A percentile compares a stretch with the other conserved stretches of the same genome.
These are phyloP conservation scores for Vulpes lagopus DNA, from an alignment of 2,113 vertebrate species.

Conservation along the genomic window DNA sequence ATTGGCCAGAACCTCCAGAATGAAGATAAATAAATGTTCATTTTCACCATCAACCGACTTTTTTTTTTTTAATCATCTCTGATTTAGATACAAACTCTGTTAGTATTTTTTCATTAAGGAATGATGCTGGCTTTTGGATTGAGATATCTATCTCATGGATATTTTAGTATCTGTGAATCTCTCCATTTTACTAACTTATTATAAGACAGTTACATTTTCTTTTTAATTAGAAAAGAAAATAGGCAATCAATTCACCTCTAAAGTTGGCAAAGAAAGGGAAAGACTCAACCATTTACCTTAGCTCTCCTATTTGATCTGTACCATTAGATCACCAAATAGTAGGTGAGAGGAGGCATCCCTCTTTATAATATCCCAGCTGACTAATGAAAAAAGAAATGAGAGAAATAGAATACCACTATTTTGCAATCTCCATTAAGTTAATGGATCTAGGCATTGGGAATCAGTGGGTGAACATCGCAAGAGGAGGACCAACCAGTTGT, in stretches of 20 bases:
- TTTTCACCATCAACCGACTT: neutral
- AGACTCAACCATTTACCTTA: neutral
- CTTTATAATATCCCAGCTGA: neutral
- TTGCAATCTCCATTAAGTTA: neutral
- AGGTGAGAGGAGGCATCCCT: neutral
- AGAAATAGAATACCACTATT: neutral
- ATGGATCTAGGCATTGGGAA: neutral
- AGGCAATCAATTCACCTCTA: neutral
- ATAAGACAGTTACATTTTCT: neutral
- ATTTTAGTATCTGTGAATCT: neutral
- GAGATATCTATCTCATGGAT: neutral
- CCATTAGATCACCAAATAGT: neutral
- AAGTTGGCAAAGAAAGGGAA: neutral
- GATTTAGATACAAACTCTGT: neutral
- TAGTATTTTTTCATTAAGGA: neutral
- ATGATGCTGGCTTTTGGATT: neutral
- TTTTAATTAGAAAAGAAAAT: neutral
- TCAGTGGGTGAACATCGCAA: neutral
- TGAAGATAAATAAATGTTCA: neutral
- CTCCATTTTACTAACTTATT: neutral
- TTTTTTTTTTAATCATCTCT: neutral
- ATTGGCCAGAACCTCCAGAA: neutral
- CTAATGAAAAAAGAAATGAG: neutral
- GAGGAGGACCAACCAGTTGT: neutral
- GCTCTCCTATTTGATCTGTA: neutral